Evolutionary conservation across 2,797 vertebrate genomes (phyloP), one percentile per base, ranked within the genome.

Genomic region (Diceros bicornis): DNA sequence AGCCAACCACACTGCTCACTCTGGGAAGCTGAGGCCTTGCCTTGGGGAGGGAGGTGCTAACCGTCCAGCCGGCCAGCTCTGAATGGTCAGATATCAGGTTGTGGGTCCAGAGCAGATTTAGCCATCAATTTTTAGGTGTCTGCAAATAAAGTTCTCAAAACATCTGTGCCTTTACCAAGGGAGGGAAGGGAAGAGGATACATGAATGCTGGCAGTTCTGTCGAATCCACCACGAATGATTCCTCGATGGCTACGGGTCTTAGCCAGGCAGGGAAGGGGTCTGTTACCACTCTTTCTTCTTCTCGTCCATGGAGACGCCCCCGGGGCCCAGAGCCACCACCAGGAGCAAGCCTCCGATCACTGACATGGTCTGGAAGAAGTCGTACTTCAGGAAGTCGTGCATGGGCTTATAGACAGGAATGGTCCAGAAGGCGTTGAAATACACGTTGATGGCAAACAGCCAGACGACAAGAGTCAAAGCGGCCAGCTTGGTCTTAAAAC

Each of bases 351-450:
- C 99, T 6, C 99, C 99, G 8, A 99, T 99, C 95, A 99, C 99
- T 1, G 99, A 99, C 98, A 99, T 99, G 98, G 99, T 99, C 99
- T 99, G 99, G 99, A 99, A 99, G 99, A 99, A 99, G 98, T 99
- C 99, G 0, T 99, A 99, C 98, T 99, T 99, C 97, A 99, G 99
- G 99, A 99, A 99, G 99, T 99, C 99, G 4, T 99, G 99, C 99
- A 99, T 99, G 98, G 99, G 99, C 97, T 99, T 99, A 98, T 99
- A 99, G 97, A 99, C 98, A 0, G 99, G 99, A 97, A 99, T 96
- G 98, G 99, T 99, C 99, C 99, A 99, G 99, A 99, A 99, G 97
- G 99, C 99, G 62, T 99, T 99, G 99, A 99, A 99, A 98, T 99
- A 99, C 98, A 99, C 98, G 69, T 99, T 99, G 98, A 99, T 99